phyloP scores from a whole-genome alignment of 2,888 invertebrate genomes.

The Agriopis aurantiaria region DNA sequence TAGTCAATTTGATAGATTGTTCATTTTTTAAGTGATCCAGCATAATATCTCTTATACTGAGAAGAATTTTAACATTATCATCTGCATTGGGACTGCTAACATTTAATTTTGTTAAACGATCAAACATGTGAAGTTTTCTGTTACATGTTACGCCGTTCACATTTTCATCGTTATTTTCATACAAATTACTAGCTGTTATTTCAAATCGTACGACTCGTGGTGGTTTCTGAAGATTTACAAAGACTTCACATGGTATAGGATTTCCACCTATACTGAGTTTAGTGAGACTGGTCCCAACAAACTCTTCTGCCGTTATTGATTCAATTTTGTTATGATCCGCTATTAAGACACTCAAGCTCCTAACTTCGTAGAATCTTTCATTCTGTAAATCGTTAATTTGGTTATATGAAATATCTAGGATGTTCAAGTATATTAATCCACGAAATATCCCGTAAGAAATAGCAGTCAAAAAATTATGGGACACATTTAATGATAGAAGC shows the following conservation, averaged over 20 bases:
- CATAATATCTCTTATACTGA: conserved; percentile 49
- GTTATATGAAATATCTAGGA: conserved; percentile 70
- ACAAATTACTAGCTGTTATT: conserved; percentile 57
- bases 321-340: conserved; percentile 68
- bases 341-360: conserved; percentile 58
- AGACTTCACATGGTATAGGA: conserved; percentile 65
- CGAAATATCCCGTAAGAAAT: conserved; percentile 68
- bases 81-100: conserved; percentile 14
- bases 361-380: conserved; percentile 65
- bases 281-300: conserved; percentile 55
- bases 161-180: conserved; percentile 52
- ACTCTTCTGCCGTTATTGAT: conserved; percentile 58
- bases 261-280: conserved; percentile 72
- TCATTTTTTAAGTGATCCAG: conserved; percentile 37
- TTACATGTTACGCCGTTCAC: conserved; percentile 56
- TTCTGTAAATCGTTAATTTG: conserved; percentile 60
- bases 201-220: conserved; percentile 38
- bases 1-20: conserved; percentile 14
- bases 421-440: conserved; percentile 58
- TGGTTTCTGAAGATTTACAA: conserved; percentile 52
- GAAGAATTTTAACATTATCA: conserved; percentile 40
- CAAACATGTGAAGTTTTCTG: conserved; percentile 29
- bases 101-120: conserved; percentile 12
- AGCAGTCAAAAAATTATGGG: conserved; percentile 62
- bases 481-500: conserved; percentile 62